These are phyloP conservation scores for Kuschelorhynchus macadamiae DNA, from an alignment of 2,888 invertebrate species.

Conservation along the genomic window DNA sequence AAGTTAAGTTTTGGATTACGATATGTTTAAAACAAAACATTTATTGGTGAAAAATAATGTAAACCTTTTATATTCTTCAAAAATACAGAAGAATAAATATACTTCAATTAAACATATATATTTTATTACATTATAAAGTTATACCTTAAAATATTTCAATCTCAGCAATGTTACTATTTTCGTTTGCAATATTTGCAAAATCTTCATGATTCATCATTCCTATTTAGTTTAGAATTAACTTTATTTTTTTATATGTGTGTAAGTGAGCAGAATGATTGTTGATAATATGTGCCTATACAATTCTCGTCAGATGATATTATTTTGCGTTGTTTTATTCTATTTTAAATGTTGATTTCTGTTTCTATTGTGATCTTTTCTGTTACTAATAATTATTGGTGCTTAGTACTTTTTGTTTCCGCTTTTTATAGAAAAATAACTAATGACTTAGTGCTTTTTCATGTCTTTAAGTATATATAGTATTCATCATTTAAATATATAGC, in stretches of 20 bases:
- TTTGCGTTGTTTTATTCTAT: constrained; percentile 26
- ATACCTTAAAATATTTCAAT: no score
- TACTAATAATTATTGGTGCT: constrained; percentile 30
- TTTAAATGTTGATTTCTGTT: constrained; percentile 5
- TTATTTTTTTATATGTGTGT: constrained; percentile 52
- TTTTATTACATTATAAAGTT: no score
- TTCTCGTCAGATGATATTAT: constrained; percentile 48
- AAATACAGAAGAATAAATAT: no score
- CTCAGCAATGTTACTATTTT: not conserved
- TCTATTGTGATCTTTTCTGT: constrained; percentile 23
- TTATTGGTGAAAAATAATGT: no score
- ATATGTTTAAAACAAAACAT: no score
- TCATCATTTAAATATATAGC: constrained; percentile 21
- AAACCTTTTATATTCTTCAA: no score
- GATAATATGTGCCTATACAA: constrained; percentile 52
- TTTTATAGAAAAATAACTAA: constrained; percentile 23
- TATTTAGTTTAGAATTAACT: constrained; percentile 17
- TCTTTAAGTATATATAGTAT: constrained; percentile 3
- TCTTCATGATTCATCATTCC: constrained; percentile 6
- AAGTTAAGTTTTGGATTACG: no score
- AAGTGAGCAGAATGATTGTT: constrained; percentile 54
- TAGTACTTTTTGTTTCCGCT: constrained; percentile 26
- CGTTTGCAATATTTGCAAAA: not conserved
- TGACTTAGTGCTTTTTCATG: constrained; percentile 35
- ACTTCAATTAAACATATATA: no score